Conservation (phyloP, 2,888 invertebrate species). For the Mythimna impura region DNA sequence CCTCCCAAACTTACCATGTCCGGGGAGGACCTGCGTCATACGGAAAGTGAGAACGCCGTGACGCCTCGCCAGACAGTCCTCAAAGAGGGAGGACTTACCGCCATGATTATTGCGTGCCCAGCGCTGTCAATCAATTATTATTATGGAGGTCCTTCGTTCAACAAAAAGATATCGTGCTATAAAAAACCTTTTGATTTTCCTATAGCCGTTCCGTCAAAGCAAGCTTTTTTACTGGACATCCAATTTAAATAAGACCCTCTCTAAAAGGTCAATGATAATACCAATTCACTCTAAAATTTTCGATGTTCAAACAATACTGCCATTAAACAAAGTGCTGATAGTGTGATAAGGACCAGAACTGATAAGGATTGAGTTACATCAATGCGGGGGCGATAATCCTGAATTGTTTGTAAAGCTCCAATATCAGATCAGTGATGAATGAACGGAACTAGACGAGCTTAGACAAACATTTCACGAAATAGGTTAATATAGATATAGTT, state of each 20-base stretch:
- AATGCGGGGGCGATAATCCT: conserved; percentile 29
- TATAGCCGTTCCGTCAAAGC: neutral
- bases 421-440: conserved; percentile 29
- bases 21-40: no score
- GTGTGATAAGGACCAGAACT: conserved; percentile 22
- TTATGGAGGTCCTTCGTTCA: neutral
- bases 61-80: no score
- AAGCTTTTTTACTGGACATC: neutral
- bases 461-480: neutral
- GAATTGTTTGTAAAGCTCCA: conserved; percentile 26
- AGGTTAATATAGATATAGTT: no score
- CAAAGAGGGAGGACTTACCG: no score
- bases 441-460: conserved; percentile 18
- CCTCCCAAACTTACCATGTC: no score
- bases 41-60: no score
- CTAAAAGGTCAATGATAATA: conserved; percentile 22
- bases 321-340: conserved; percentile 49
- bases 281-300: conserved; percentile 27
- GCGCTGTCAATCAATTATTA: no score
- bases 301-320: conserved; percentile 19
- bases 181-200: neutral
- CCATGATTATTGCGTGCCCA: no score
- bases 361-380: conserved; percentile 44
- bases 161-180: neutral
- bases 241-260: conserved; percentile 26